Percentiles rank a stretch among this genome's conserved stretches.
Evolutionary conservation across 1,140 invertebrate species (phyloP).

Genomic region (Trigoniulus corallinus): DNA sequence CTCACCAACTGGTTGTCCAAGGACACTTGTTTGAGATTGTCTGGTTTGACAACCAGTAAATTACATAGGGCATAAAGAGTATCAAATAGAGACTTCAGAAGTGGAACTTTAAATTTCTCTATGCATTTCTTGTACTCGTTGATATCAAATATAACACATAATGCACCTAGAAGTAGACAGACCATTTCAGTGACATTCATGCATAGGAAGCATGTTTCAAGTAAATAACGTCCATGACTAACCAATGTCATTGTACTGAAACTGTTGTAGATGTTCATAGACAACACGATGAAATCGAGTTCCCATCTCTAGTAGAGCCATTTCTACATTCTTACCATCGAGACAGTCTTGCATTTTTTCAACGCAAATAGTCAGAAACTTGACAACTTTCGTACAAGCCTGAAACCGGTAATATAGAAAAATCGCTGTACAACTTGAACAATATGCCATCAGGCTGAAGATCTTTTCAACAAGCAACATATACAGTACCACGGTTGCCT

Average conservation of each 20-base stretch:
- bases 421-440: too few relatives aligned
- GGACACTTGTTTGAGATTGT: slow-evolving; percentile 90
- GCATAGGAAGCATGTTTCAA: background rate
- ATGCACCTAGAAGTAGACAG: slow-evolving; percentile 48
- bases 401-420: slow-evolving; percentile 25
- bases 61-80: slow-evolving; percentile 90
- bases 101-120: slow-evolving; percentile 47
- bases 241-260: slow-evolving; percentile 89
- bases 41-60: slow-evolving; percentile 82
- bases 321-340: slow-evolving; percentile 84
- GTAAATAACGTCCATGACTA: slow-evolving; percentile 11
- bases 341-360: slow-evolving; percentile 63
- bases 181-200: background rate
- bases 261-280: slow-evolving; percentile 86
- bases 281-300: slow-evolving; percentile 81
- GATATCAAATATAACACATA: slow-evolving; percentile 95
- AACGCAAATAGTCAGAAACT: slow-evolving; percentile 60
- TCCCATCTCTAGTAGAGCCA: slow-evolving; percentile 74
- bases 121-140: slow-evolving; percentile 80
- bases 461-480: slow-evolving; percentile 9
- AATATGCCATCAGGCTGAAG: too few relatives aligned
- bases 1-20: slow-evolving; percentile 80
- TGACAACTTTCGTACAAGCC: slow-evolving; percentile 76
- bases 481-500: slow-evolving; percentile 24
- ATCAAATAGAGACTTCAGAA: slow-evolving; percentile 78